phyloP scores from a whole-genome alignment of 1,140 invertebrate species.

The Nebria ingens region DNA sequence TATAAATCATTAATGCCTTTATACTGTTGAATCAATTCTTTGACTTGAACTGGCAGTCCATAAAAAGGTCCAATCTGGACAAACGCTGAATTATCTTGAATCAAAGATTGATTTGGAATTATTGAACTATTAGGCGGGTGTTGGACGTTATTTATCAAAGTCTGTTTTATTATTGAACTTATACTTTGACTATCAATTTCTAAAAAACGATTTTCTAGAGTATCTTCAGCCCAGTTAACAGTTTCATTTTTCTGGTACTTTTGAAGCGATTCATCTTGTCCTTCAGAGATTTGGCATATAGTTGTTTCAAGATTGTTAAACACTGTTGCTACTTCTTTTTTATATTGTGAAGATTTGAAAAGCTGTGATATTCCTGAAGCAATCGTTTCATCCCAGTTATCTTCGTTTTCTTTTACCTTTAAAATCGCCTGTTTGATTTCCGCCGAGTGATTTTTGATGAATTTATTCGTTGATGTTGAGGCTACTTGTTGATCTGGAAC shows the following conservation, averaged over 20 bases:
- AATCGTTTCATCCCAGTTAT: background rate
- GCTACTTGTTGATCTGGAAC: too few species aligned
- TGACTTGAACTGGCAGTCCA: conserved; percentile 54
- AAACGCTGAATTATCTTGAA: conserved; percentile 9
- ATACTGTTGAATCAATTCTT: conserved; percentile 49
- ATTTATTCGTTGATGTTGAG: too few species aligned
- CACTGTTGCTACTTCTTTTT: conserved; percentile 23
- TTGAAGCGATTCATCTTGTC: conserved; percentile 11
- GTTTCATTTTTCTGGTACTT: conserved; percentile 12
- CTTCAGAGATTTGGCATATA: conserved; percentile 14
- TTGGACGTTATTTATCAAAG: conserved; percentile 25
- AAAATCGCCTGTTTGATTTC: background rate
- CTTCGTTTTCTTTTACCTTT: background rate
- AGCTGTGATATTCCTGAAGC: conserved; percentile 6
- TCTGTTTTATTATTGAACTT: conserved; percentile 23
- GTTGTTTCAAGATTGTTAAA: conserved; percentile 27
- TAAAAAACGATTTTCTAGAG: conserved; percentile 11
- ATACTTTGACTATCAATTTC: conserved; percentile 19
- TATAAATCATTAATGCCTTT: conserved; percentile 61
- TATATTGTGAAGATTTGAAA: conserved; percentile 20
- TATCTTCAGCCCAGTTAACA: conserved; percentile 14
- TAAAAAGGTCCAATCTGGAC: conserved; percentile 46
- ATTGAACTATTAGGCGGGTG: background rate
- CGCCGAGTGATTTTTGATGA: too few species aligned
- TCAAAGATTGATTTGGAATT: conserved; percentile 9